Conservation (phyloP, 2,888 invertebrate genomes). For the Sipunculus nudus region DNA sequence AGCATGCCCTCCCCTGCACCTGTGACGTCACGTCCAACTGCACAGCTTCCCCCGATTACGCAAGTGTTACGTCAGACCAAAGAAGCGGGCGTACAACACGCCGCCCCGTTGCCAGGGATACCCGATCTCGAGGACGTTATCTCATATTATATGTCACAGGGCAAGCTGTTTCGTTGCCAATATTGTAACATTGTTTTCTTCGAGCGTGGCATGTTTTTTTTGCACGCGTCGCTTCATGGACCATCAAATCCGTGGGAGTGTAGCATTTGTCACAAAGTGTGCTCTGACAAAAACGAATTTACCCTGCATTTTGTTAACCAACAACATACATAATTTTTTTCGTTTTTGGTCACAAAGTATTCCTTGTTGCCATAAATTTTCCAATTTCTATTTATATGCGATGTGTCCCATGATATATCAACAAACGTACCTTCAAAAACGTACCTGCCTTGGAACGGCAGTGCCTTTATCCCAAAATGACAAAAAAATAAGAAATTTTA, state of each 20-base stretch:
- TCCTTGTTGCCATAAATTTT: too few species aligned
- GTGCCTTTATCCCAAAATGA: too few species aligned
- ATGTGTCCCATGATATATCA: too few species aligned
- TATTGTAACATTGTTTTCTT: slow-evolving; percentile 56
- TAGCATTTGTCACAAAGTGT: slow-evolving; percentile 44
- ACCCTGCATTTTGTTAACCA: slow-evolving; percentile 47
- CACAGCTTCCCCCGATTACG: slow-evolving; percentile 42
- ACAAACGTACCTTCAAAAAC: too few species aligned
- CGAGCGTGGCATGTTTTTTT: slow-evolving; percentile 55
- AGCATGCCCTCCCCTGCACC: background rate
- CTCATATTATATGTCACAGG: slow-evolving; percentile 51
- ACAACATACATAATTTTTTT: too few species aligned
- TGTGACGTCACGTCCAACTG: slow-evolving; percentile 28
- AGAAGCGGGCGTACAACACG: slow-evolving; percentile 49
- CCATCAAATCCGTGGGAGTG: slow-evolving; percentile 55
- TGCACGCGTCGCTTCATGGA: slow-evolving; percentile 55
- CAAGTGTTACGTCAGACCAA: slow-evolving; percentile 34
- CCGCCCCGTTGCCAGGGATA: slow-evolving; percentile 42
- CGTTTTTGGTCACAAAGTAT: too few species aligned
- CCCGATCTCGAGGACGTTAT: slow-evolving; percentile 50
- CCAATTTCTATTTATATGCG: too few species aligned
- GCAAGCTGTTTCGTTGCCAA: slow-evolving; percentile 51
- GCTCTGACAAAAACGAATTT: slow-evolving; percentile 45
- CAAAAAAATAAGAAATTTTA: too few species aligned
- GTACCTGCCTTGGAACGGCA: too few species aligned